These are phyloP conservation scores for Euclidia mi DNA, from an alignment of 2,888 invertebrate species.

Conservation along the genomic window DNA sequence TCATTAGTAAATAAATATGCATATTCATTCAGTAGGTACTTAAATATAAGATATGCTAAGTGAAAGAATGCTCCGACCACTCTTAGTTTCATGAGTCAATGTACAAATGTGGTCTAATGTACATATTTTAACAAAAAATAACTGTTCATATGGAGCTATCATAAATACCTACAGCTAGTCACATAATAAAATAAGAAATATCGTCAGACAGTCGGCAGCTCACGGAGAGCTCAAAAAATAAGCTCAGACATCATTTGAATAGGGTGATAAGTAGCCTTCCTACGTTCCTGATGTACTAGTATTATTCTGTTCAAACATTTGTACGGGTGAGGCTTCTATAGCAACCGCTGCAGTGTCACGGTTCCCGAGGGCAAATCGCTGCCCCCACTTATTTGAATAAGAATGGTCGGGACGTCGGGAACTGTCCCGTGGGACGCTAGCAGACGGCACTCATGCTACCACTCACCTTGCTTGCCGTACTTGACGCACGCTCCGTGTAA, in stretches of 20 bases:
- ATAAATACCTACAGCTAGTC: too few species aligned
- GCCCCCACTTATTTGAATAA: constrained; percentile 86
- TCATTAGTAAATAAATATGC: too few species aligned
- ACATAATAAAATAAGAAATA: too few species aligned
- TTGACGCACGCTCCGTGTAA: constrained; percentile 66
- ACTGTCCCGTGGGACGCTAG: constrained; percentile 61
- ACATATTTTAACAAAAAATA: too few species aligned
- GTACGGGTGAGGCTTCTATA: constrained; percentile 26
- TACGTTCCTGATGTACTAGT: constrained; percentile 23
- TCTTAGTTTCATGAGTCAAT: too few species aligned
- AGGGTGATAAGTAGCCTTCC: constrained; percentile 5
- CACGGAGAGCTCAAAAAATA: constrained; percentile 2
- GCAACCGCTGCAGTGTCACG: constrained; percentile 61
- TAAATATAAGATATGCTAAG: too few species aligned
- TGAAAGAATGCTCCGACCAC: too few species aligned
- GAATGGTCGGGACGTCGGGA: constrained; percentile 71
- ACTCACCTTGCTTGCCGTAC: constrained; percentile 63
- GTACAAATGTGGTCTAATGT: too few species aligned
- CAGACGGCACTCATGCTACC: constrained; percentile 58
- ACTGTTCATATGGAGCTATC: too few species aligned
- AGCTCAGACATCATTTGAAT: background rate
- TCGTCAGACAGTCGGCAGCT: background rate
- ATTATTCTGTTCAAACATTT: constrained; percentile 54
- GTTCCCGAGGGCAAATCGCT: constrained; percentile 76
- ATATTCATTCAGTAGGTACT: too few species aligned